These are phyloP conservation scores for Cataglyphis hispanica DNA, from an alignment of 1,140 invertebrate species.

Conservation along the genomic window DNA sequence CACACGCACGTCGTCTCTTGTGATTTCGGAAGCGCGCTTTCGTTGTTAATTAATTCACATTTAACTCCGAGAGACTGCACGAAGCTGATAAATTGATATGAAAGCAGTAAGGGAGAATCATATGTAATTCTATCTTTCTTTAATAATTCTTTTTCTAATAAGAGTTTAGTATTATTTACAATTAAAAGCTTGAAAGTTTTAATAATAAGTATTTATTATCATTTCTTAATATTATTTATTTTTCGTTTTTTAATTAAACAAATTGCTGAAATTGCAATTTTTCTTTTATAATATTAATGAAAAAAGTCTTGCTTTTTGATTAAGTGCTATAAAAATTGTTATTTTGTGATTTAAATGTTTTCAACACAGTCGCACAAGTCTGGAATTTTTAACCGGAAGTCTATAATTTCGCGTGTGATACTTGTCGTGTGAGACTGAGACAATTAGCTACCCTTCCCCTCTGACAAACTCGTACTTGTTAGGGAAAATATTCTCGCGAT, in stretches of 20 bases:
- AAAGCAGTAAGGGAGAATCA: neutral
- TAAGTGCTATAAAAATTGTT: neutral
- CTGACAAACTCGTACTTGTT: slow-evolving; percentile 27
- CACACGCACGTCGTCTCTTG: no score
- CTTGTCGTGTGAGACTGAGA: slow-evolving; percentile 5
- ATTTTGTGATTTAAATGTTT: slow-evolving; percentile 3
- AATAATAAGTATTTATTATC: neutral
- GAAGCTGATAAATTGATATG: neutral
- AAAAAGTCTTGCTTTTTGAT: neutral
- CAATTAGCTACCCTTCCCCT: slow-evolving; percentile 41
- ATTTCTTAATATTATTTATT: no score
- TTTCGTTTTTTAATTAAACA: neutral
- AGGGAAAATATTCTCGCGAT: slow-evolving; percentile 50
- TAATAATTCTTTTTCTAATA: neutral
- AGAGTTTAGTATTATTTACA: neutral
- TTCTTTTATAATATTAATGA: neutral
- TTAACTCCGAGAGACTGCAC: neutral
- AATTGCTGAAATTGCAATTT: neutral
- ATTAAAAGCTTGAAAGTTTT: neutral
- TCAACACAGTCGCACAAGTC: neutral
- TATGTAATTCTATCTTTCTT: neutral
- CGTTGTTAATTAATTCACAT: neutral
- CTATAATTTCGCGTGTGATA: slow-evolving; percentile 39
- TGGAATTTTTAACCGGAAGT: slow-evolving; percentile 23
- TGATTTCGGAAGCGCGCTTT: neutral